Evolutionary conservation across 2,113 vertebrate genomes (phyloP).

Genomic region (Candoia aspera): DNA sequence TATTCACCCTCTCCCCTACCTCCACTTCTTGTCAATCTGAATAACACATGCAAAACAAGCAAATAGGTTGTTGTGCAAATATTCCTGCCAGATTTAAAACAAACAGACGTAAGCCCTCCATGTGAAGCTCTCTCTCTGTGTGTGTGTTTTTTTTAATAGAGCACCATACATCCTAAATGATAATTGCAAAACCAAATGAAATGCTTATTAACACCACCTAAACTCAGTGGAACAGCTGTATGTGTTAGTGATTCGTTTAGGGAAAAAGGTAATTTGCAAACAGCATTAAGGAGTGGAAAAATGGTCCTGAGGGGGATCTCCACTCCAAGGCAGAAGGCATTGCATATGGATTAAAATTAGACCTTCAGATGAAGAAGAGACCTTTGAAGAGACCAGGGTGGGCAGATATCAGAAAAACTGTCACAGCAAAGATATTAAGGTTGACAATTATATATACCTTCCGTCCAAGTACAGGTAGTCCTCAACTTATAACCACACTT

Average conservation of each 20-base stretch:
- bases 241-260: neutral
- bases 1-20: neutral
- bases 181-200: neutral
- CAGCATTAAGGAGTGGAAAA: neutral
- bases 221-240: neutral
- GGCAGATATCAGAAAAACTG: neutral
- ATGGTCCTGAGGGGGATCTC: neutral
- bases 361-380: neutral
- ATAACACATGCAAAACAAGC: neutral
- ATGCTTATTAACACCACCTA: slow-evolving; percentile 8
- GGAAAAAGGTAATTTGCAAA: neutral
- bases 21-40: neutral
- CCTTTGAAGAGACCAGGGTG: no score
- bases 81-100: neutral
- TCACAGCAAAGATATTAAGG: neutral
- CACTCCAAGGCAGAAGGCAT: neutral
- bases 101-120: neutral
- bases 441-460: neutral
- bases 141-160: neutral
- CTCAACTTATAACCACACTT: no score
- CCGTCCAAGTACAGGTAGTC: neutral
- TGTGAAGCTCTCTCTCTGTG: neutral
- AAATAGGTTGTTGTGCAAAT: neutral
- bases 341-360: neutral
- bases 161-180: neutral